Base-by-base conservation (phyloP, 2,888 invertebrate species). In the Thecocarcelia acutangulata region DNA sequence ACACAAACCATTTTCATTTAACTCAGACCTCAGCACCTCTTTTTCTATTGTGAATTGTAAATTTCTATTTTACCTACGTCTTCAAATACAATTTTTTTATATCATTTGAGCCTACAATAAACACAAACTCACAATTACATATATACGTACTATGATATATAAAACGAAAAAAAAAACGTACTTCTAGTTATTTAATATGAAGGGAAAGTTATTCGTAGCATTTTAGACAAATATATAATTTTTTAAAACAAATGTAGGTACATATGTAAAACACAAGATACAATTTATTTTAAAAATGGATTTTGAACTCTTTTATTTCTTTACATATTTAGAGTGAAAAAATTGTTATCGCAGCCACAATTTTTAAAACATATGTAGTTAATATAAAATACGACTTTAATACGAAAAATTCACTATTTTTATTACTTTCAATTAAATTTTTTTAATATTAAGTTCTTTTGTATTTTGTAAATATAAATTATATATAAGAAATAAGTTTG, bases 141-240 rank as follows among this genome's bases (percentile, higher is more conserved):
- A 8, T 33, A 3, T 33, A 6, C 5, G 3, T 21, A 1, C 0
- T 21, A 17, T 28, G 3, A 28, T 28, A 54, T 15, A 2, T 28
- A 33, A 58, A 64, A 56, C 4, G 52, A 48, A 63, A 40, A 73
- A 28, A 69, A 42, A 85, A 84, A 87, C 86, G 88, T 89, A 87
- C 87, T 88, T 88, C 87, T 88, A 88, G 88, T 87, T 89, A 88
- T 88, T 87, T 86, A 87, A 83, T 59, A 76, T 80, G 77, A 83
- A 75, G 44, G 19, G 59, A 72, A 79, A 19, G 46, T 54, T 85
- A 86, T 86, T 84, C 86, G 70, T 87, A 87, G 88, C 88, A 88
- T 87, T 85, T 87, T 88, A 88, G 89, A 88, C 87, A 89, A 88
- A 87, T 88, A 87, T 86, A 33, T 79, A 80, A 68, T 73, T 64